Evolutionary conservation across 2,113 vertebrate species (phyloP).

Genomic region (Mus musculus): GRCm39 chr17:60405001-60405500

Average conservation of each 20-base stretch:
- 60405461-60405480: slow-evolving; percentile 69
- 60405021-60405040: neutral
- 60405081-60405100: neutral
- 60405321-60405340: slow-evolving; percentile 63
- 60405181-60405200: neutral
- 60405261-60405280: slow-evolving; percentile 52
- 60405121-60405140: neutral
- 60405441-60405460: slow-evolving; percentile 74
- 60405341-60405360: slow-evolving; percentile 79
- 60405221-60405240: neutral
- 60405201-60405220: slow-evolving; percentile 19
- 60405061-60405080: neutral
- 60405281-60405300: slow-evolving; percentile 59
- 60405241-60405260: slow-evolving; percentile 9
- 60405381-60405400: slow-evolving; percentile 72
- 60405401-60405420: slow-evolving; percentile 80
- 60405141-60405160: neutral
- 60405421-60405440: slow-evolving; percentile 73
- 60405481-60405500: slow-evolving; percentile 60
- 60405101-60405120: neutral
- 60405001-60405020: neutral
- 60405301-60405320: slow-evolving; percentile 67
- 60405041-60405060: neutral
- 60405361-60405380: slow-evolving; percentile 77
- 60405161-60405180: neutral